Evolutionary conservation across 2,888 invertebrate species (phyloP).

Genomic region (Lithophane semibrunnea): DNA sequence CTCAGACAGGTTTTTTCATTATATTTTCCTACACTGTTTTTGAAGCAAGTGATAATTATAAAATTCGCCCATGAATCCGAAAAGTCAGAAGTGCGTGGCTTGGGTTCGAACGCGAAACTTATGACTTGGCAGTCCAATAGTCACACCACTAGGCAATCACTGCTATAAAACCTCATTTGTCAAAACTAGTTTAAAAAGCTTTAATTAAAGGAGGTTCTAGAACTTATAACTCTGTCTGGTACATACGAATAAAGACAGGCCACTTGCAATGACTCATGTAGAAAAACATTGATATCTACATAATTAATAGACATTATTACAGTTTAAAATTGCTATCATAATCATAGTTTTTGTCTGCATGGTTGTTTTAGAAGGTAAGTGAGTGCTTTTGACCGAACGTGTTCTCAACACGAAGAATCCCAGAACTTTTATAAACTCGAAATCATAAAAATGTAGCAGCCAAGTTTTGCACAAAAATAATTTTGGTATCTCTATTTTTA

Average conservation of each 20-base stretch:
- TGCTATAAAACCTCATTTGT: neutral
- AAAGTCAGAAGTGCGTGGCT: too few species aligned
- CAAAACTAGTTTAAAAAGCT: neutral
- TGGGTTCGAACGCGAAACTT: too few species aligned
- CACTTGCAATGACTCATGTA: neutral
- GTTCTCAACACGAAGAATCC: neutral
- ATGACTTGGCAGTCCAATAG: too few species aligned
- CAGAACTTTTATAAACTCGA: neutral
- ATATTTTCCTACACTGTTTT: too few species aligned
- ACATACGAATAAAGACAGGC: too few species aligned
- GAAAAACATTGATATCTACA: neutral
- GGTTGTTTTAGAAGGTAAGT: neutral
- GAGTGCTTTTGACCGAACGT: neutral
- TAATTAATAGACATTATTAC: neutral
- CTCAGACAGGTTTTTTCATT: too few species aligned
- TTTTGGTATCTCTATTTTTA: neutral
- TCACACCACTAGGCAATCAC: too few species aligned
- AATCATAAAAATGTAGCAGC: slow-evolving; percentile 1
- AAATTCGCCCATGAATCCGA: too few species aligned
- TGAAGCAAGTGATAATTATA: too few species aligned
- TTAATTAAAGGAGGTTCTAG: slow-evolving; percentile 3
- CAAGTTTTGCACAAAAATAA: neutral
- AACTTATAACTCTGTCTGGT: neutral
- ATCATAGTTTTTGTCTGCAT: too few species aligned
- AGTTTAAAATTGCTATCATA: too few species aligned